These are phyloP conservation scores for Pissodes strobi DNA, from an alignment of 1,140 invertebrate species.

Conservation along the genomic window DNA sequence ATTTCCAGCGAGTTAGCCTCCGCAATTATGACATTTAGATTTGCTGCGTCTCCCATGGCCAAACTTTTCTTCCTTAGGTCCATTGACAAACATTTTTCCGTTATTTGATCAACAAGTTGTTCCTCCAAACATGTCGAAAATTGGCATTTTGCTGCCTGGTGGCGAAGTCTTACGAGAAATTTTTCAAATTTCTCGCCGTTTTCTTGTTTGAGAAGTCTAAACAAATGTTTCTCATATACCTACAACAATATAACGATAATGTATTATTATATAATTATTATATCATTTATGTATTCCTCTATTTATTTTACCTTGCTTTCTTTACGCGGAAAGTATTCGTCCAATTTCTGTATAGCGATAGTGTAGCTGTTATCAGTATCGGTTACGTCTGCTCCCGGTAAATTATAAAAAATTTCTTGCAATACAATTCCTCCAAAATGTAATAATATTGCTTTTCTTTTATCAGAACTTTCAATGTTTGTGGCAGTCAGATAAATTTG, in stretches of 20 bases:
- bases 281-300: too few relatives aligned
- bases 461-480: slow-evolving; percentile 31
- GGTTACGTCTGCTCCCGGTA: slow-evolving; percentile 39
- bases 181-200: slow-evolving; percentile 39
- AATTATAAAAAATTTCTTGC: slow-evolving; percentile 50
- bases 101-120: slow-evolving; percentile 19
- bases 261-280: too few relatives aligned
- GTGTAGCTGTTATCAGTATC: slow-evolving; percentile 28
- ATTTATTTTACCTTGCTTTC: slow-evolving; percentile 42
- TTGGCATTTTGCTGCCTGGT: slow-evolving; percentile 42
- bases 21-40: too few relatives aligned
- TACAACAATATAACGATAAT: too few relatives aligned
- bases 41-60: slow-evolving; percentile 5
- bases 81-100: slow-evolving; percentile 14
- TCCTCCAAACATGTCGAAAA: slow-evolving; percentile 26
- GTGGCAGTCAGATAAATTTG: slow-evolving; percentile 45
- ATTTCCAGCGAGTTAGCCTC: too few relatives aligned
- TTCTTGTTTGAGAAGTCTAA: slow-evolving; percentile 42
- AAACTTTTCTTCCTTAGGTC: slow-evolving; percentile 19
- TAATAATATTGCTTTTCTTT: slow-evolving; percentile 45
- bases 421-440: slow-evolving; percentile 41
- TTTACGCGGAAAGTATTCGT: slow-evolving; percentile 45
- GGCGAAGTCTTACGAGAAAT: slow-evolving; percentile 40
- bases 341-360: slow-evolving; percentile 39
- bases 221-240: slow-evolving; percentile 45